A percentile compares a stretch with the other conserved stretches of the same genome.
Conservation (phyloP, 2,888 invertebrate species). For the Halocaridina rubra region DNA sequence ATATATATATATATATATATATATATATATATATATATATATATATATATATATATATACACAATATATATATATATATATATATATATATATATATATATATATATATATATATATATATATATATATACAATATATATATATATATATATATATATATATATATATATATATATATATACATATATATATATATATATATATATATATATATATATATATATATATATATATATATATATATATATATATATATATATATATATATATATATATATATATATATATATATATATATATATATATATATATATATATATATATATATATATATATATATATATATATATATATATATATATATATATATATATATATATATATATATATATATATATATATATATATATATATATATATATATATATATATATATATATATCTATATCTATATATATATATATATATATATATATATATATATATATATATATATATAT, state of each 20-base stretch:
- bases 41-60: too few species aligned
- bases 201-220: background rate
- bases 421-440: background rate
- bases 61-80: background rate
- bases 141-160: background rate
- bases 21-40: background rate
- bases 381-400: background rate
- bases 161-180: background rate
- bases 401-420: background rate
- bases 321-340: background rate
- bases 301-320: too few species aligned
- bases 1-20: background rate
- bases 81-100: background rate
- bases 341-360: too few species aligned
- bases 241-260: background rate
- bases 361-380: too few species aligned
- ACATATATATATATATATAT: too few species aligned
- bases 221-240: background rate
- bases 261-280: conserved; percentile 1
- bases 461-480: background rate
- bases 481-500: background rate
- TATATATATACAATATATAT: background rate
- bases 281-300: too few species aligned
- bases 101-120: background rate
- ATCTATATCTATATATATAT: background rate